Evolutionary conservation across 2,888 invertebrate species (phyloP), one percentile per base, ranked within the genome.

Genomic region (Pheosia gnoma): DNA sequence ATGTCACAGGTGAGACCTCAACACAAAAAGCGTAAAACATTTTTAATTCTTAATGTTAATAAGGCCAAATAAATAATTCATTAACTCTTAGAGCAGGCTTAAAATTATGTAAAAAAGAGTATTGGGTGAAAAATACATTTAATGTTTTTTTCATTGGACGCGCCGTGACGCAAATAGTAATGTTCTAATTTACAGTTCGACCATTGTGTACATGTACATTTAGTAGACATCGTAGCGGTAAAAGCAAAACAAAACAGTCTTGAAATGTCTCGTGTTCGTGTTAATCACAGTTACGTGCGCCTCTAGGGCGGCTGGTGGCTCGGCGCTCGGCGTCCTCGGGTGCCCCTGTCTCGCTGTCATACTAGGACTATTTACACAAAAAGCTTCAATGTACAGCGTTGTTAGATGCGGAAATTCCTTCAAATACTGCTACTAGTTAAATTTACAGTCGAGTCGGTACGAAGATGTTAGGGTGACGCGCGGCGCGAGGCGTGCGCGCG

Each of bases 91-190:
- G 25, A 25, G 90, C 90, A 91, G 89, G 90, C 88, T 91, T 87
- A 85, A 84, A 83, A 82, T 75, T 84, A 84, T 82, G 80, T 84
- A 84, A 79, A 83, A 85, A 81, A 91, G 93, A 93, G 93, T 92
- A 92, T 93, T 93, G 93, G 93, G 93, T 93, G 93, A 93, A 93
- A 93, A 93, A 90, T 93, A 93, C 93, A 90, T 91, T 84, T 87
- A 88, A 88, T 86, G 85, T 79, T 84, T 84, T 25, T 80, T 88
- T 85, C 86, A 80, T 81, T 81, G 77, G 83, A 86, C 88, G 86
- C 84, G 84, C 82, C 80, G 78, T 79, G 78, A 80, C 85, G 85
- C 78, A 81, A 83, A 25, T 25, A 25, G 25, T 83, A 25, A n/a
- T 13, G 68, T 80, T 86, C 82, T 85, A 85, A 84, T 87, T 81